phyloP scores from a whole-genome alignment of 2,113 vertebrate genomes.

The Ameiurus melas region DNA sequence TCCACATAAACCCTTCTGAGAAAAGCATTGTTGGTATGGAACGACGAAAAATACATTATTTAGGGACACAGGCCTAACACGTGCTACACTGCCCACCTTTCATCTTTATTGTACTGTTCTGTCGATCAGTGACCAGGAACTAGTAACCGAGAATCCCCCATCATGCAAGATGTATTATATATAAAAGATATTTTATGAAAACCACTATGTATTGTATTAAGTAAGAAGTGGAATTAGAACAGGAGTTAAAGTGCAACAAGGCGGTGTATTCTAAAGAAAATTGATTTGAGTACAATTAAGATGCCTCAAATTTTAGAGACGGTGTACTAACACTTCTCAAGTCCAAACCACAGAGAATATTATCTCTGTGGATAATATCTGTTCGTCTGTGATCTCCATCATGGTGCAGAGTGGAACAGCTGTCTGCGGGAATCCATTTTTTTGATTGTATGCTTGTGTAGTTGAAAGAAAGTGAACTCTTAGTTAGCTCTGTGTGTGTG shows the following conservation, averaged over 20 bases:
- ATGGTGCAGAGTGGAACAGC: background rate
- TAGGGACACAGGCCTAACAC: background rate
- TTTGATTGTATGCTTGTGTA: background rate
- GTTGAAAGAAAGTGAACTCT: background rate
- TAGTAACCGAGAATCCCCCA: background rate
- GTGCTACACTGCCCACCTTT: background rate
- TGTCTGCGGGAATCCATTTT: background rate
- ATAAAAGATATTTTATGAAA: background rate
- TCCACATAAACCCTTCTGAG: background rate
- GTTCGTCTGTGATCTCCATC: background rate
- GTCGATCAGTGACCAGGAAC: background rate
- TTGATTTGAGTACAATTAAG: background rate
- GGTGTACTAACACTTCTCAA: background rate
- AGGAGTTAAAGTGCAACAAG: background rate
- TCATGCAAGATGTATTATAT: background rate
- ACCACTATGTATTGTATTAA: background rate
- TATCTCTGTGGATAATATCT: background rate
- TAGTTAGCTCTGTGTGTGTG: background rate
- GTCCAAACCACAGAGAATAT: background rate
- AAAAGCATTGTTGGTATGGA: background rate
- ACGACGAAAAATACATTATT: too few relatives aligned
- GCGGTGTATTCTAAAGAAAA: background rate
- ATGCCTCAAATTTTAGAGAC: background rate
- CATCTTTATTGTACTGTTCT: background rate
- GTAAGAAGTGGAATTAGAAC: background rate